A percentile compares a stretch with the other conserved stretches of the same genome.
These are phyloP conservation scores for Varanus komodoensis DNA, from an alignment of 2,113 vertebrate genomes.

Conservation along the genomic window DNA sequence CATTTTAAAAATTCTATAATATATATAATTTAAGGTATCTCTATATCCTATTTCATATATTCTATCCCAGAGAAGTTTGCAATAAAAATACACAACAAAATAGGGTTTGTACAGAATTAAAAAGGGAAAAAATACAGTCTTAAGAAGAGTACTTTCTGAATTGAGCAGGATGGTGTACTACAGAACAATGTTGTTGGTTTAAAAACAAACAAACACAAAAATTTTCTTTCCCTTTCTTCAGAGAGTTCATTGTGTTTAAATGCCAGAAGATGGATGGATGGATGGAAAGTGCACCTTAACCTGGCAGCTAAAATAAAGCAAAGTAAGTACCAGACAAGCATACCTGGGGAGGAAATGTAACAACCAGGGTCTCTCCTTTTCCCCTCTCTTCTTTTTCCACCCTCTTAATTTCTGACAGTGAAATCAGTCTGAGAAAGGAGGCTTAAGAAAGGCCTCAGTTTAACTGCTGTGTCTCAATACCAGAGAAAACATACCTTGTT, in stretches of 20 bases:
- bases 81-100: background rate
- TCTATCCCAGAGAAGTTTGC: background rate
- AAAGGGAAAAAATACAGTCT: background rate
- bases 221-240: background rate
- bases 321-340: background rate
- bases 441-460: no score
- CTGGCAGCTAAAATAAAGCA: no score
- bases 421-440: no score
- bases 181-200: no score
- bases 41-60: background rate
- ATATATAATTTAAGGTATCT: conserved; percentile 5
- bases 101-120: background rate
- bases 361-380: background rate
- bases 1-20: background rate
- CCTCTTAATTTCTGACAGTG: background rate
- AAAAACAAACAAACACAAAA: no score
- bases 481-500: no score
- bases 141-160: background rate
- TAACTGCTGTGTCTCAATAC: background rate
- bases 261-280: no score
- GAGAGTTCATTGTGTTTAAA: no score
- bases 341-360: background rate
- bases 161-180: background rate
- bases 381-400: background rate
- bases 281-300: no score